A percentile compares a stretch with the other conserved stretches of the same genome.
phyloP scores from a whole-genome alignment of 2,888 invertebrate genomes.

The Fragum sueziense region DNA sequence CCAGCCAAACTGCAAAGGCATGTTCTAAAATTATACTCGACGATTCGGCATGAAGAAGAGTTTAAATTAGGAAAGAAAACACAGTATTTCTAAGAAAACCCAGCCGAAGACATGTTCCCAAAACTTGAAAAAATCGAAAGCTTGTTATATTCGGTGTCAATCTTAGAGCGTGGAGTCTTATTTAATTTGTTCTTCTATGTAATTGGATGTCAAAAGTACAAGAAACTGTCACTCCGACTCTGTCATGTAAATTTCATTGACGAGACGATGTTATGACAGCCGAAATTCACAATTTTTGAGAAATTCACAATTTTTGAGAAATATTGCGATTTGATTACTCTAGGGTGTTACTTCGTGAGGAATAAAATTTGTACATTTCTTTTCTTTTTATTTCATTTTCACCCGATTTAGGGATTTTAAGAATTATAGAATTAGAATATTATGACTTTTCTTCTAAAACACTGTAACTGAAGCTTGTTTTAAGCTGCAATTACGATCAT shows the following conservation, averaged over 20 bases:
- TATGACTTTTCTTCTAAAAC: too few species aligned
- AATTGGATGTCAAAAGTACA: conserved; percentile 14
- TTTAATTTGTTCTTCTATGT: conserved; percentile 5
- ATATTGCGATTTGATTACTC: not conserved
- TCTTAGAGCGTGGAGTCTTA: not conserved
- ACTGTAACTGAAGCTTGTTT: too few species aligned
- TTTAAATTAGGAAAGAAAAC: too few species aligned
- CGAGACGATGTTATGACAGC: not conserved
- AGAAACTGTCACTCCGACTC: not conserved
- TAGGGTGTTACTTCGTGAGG: not conserved
- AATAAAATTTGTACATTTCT: too few species aligned
- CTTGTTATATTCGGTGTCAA: not conserved
- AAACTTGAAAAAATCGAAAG: not conserved
- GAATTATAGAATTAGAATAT: too few species aligned
- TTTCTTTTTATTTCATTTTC: too few species aligned
- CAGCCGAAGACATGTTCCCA: not conserved
- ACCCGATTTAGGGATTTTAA: too few species aligned
- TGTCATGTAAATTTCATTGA: conserved; percentile 3
- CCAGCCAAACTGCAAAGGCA: too few species aligned
- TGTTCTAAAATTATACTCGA: too few species aligned
- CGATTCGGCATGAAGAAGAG: too few species aligned
- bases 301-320: not conserved
- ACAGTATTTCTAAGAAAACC: not conserved
- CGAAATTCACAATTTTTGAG: not conserved
- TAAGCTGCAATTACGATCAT: too few species aligned